Conservation (phyloP, 1,140 invertebrate species). For the Conus ventricosus region DNA sequence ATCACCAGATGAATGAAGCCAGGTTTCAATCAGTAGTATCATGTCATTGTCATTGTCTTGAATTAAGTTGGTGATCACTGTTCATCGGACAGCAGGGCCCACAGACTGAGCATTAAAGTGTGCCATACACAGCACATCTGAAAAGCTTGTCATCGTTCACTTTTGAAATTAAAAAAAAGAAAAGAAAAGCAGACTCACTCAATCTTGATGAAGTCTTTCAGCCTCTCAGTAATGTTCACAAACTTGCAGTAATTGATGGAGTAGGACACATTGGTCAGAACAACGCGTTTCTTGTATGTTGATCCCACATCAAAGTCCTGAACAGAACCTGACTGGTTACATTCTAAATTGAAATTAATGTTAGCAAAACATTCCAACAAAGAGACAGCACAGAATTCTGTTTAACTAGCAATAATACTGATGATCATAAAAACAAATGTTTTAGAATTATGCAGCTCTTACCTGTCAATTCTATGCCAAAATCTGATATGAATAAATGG, state of each 20-base stretch:
- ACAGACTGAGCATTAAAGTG: too few relatives aligned
- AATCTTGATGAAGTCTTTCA: conserved; percentile 74
- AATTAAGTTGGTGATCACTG: too few relatives aligned
- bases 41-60: too few relatives aligned
- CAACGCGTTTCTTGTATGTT: conserved; percentile 73
- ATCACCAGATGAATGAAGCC: too few relatives aligned
- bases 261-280: conserved; percentile 74
- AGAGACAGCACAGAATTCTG: not conserved
- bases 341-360: not conserved
- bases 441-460: not conserved
- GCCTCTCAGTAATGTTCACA: conserved; percentile 69
- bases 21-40: too few relatives aligned
- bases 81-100: too few relatives aligned
- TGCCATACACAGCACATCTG: too few relatives aligned
- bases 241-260: conserved; percentile 72
- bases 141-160: too few relatives aligned
- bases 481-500: too few relatives aligned
- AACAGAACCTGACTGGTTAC: conserved; percentile 33
- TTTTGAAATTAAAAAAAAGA: too few relatives aligned
- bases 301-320: conserved; percentile 75
- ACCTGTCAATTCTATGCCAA: too few relatives aligned
- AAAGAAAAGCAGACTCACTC: not conserved
- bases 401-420: not conserved
- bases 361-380: not conserved
- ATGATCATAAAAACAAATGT: not conserved